Evolutionary conservation across 92 coral and sea anemone genomes (phyloP).

Genomic region (Porites rus): DNA sequence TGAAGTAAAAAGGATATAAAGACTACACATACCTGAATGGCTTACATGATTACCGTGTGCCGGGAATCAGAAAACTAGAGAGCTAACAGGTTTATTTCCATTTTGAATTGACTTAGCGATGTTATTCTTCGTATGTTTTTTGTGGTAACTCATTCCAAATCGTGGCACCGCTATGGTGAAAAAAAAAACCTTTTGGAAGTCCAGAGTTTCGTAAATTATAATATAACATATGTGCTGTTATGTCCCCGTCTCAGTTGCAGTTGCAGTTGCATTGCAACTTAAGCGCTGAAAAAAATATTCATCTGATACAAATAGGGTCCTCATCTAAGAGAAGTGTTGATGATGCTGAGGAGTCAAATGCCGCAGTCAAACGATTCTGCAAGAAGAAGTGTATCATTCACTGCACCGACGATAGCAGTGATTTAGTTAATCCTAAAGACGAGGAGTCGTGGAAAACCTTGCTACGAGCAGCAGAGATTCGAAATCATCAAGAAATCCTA

Average conservation of each 20-base stretch:
- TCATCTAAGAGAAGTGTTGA: slow-evolving; percentile 38
- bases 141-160: no score
- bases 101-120: slow-evolving; percentile 25
- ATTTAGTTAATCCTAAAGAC: slow-evolving; percentile 49
- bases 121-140: no score
- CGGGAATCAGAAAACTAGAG: no score
- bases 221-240: no score
- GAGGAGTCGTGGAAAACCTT: slow-evolving; percentile 68
- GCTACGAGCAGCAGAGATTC: slow-evolving; percentile 60
- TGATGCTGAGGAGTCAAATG: slow-evolving; percentile 23
- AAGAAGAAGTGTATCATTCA: slow-evolving; percentile 47
- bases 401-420: slow-evolving; percentile 55
- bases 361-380: slow-evolving; percentile 6
- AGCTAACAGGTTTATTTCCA: neutral
- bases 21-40: no score
- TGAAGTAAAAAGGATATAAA: no score
- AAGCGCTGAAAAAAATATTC: slow-evolving; percentile 14
- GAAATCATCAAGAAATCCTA: slow-evolving; percentile 49
- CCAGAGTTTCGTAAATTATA: neutral
- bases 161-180: no score
- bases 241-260: no score
- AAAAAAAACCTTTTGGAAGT: no score
- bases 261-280: neutral
- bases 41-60: no score
- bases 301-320: slow-evolving; percentile 18